Conservation (phyloP, 2,888 invertebrate genomes). For the Cerastis leucographa region DNA sequence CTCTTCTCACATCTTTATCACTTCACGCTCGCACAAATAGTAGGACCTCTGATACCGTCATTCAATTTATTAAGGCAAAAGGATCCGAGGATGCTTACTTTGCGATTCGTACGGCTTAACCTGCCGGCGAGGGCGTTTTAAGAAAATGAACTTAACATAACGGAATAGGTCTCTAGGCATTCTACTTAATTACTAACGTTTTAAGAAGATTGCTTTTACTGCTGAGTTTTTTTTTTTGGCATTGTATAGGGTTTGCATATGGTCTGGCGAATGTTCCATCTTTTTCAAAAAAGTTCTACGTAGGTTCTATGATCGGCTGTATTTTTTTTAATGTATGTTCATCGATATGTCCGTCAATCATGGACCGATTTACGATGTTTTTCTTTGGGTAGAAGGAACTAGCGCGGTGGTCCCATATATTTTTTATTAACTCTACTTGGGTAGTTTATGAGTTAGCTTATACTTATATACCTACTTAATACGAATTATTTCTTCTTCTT, state of each 20-base stretch:
- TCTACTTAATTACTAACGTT: constrained; percentile 45
- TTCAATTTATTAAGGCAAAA: constrained; percentile 69
- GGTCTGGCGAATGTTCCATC: neutral
- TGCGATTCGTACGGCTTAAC: constrained; percentile 61
- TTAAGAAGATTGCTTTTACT: constrained; percentile 30
- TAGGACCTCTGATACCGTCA: constrained; percentile 50
- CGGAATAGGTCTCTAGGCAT: constrained; percentile 42
- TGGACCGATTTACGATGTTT: too few relatives aligned
- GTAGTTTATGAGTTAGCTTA: too few relatives aligned
- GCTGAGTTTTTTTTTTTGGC: neutral
- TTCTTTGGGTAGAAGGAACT: too few relatives aligned
- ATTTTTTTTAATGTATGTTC: too few relatives aligned
- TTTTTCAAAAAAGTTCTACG: neutral
- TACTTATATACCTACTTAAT: too few relatives aligned
- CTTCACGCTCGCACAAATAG: constrained; percentile 22
- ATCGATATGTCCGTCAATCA: too few relatives aligned
- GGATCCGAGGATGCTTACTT: constrained; percentile 62
- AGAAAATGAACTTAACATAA: constrained; percentile 68
- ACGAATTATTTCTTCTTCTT: too few relatives aligned
- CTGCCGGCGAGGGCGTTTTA: constrained; percentile 55
- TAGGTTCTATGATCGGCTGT: too few relatives aligned
- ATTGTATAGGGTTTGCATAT: neutral
- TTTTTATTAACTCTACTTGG: too few relatives aligned
- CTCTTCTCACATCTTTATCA: constrained; percentile 23
- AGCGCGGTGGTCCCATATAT: too few relatives aligned